A percentile compares a stretch with the other conserved stretches of the same genome.
phyloP scores from a whole-genome alignment of 1,140 invertebrate species.

The Drosophila sp. region DNA sequence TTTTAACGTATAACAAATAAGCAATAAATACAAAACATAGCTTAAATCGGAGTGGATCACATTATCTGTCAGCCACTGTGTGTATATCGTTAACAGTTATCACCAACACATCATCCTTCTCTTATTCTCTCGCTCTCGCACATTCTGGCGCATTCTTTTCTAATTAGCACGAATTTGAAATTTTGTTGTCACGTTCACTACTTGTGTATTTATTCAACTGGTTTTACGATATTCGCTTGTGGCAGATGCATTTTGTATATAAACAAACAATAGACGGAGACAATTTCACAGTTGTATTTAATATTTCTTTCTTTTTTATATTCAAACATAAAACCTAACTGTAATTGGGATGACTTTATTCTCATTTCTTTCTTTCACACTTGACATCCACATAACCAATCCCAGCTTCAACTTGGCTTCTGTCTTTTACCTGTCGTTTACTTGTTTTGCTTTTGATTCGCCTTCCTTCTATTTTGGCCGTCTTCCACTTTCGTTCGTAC shows the following conservation, averaged over 20 bases:
- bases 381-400: conserved; percentile 51
- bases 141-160: conserved; percentile 62
- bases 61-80: too few relatives aligned
- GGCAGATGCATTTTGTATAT: background rate
- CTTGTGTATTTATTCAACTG: conserved; percentile 42
- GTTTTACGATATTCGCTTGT: conserved; percentile 15
- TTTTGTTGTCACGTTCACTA: conserved; percentile 61
- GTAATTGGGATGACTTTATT: conserved; percentile 56
- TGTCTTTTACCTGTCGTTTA: conserved; percentile 66
- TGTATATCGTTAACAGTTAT: conserved; percentile 52
- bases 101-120: conserved; percentile 41
- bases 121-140: conserved; percentile 33
- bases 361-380: conserved; percentile 55
- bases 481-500: conserved; percentile 47
- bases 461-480: conserved; percentile 49
- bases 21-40: too few relatives aligned
- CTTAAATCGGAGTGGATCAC: too few relatives aligned
- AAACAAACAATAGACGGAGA: conserved; percentile 24
- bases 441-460: conserved; percentile 62
- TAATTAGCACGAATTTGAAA: conserved; percentile 78
- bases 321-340: conserved; percentile 66
- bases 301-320: conserved; percentile 52
- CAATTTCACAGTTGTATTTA: conserved; percentile 37
- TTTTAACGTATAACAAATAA: too few relatives aligned
- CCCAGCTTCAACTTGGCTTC: conserved; percentile 19